Evolutionary conservation across 2,888 invertebrate genomes (phyloP).

Genomic region (Meandrusa payeni): DNA sequence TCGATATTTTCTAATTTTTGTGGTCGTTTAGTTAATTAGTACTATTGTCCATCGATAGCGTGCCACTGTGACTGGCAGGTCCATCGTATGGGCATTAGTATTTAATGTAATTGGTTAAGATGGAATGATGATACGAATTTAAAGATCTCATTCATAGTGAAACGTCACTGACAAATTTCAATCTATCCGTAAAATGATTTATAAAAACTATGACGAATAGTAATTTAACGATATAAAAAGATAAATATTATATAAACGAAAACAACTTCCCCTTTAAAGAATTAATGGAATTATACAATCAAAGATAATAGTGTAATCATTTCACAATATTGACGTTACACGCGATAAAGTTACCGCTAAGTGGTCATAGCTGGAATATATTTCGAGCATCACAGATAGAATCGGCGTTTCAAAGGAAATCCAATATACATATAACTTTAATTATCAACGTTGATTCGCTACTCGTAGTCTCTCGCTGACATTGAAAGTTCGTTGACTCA

Average conservation of each 20-base stretch:
- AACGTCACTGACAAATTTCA: too few species aligned
- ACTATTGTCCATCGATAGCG: too few species aligned
- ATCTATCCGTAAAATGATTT: neutral
- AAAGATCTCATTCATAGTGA: too few species aligned
- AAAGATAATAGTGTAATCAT: conserved; percentile 19
- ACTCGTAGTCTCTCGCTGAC: conserved; percentile 57
- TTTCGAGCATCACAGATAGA: conserved; percentile 43
- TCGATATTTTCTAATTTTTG: too few species aligned
- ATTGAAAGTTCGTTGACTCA: conserved; percentile 74
- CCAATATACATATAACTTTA: conserved; percentile 47
- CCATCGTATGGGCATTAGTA: too few species aligned
- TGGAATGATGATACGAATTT: too few species aligned
- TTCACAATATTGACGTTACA: conserved; percentile 16
- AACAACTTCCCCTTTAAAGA: conserved; percentile 16
- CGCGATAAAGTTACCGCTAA: conserved; percentile 37
- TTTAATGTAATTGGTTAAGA: too few species aligned
- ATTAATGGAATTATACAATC: conserved; percentile 19
- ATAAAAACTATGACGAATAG: neutral
- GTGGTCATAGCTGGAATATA: conserved; percentile 39
- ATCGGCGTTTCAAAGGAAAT: conserved; percentile 43
- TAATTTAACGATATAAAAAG: neutral
- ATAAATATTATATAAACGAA: conserved; percentile 12
- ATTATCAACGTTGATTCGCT: conserved; percentile 52
- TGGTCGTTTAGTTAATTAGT: too few species aligned
- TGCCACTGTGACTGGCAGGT: too few species aligned